These are phyloP conservation scores for Amblyteles armatorius DNA, from an alignment of 2,888 invertebrate species.

Conservation along the genomic window DNA sequence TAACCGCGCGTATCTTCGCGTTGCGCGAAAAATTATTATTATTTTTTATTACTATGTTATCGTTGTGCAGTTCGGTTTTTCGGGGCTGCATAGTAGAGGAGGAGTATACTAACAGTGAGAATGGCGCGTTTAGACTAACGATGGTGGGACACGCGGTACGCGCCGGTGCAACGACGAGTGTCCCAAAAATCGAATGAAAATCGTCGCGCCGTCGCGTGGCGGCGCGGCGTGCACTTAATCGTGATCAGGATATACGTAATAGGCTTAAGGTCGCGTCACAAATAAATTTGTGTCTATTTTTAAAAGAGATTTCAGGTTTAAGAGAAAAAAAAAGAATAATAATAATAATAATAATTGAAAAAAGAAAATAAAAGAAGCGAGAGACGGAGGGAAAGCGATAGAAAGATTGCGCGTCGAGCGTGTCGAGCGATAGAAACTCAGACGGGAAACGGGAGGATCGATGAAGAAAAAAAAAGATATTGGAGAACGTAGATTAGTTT, in stretches of 20 bases:
- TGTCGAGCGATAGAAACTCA: neutral
- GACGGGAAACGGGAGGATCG: neutral
- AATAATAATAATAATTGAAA: conserved; percentile 22
- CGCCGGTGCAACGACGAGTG: conserved; percentile 41
- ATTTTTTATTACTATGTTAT: conserved; percentile 24
- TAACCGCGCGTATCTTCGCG: conserved; percentile 58
- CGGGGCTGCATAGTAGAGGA: conserved; percentile 53
- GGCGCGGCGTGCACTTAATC: conserved; percentile 73
- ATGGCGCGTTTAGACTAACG: conserved; percentile 54
- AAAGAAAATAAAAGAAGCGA: conserved; percentile 18
- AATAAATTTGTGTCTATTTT: conserved; percentile 83
- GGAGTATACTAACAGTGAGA: conserved; percentile 62
- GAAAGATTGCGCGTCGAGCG: neutral
- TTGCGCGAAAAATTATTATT: conserved; percentile 46
- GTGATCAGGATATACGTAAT: conserved; percentile 85
- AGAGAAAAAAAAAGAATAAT: conserved; percentile 52
- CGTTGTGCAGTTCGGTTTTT: conserved; percentile 29
- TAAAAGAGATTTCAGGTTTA: conserved; percentile 78
- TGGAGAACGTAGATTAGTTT: conserved; percentile 71
- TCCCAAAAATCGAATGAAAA: conserved; percentile 48
- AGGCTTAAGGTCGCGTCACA: conserved; percentile 80
- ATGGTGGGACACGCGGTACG: conserved; percentile 51
- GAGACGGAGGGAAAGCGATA: conserved; percentile 38
- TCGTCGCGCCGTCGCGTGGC: conserved; percentile 53
- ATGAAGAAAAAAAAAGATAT: conserved; percentile 60